A percentile compares a stretch with the other conserved stretches of the same genome.
phyloP scores from a whole-genome alignment of 92 coral and sea anemone genomes.

The Palythoa grandiflora region DNA sequence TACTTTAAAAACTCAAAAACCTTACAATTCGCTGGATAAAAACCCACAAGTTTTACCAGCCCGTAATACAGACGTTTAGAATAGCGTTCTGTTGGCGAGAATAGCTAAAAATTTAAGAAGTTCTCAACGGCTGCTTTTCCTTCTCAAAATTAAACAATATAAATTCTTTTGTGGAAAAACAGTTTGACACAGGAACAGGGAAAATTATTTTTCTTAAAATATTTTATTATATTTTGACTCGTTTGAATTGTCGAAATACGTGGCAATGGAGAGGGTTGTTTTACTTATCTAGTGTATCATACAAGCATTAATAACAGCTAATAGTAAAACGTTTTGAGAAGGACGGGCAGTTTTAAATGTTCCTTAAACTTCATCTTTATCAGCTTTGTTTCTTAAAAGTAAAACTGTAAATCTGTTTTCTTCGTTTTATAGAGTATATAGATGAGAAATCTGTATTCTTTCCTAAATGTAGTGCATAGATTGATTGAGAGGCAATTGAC shows the following conservation, averaged over 20 bases:
- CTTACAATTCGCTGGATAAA: conserved; percentile 9
- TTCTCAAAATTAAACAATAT: conserved; percentile 13
- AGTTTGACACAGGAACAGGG: background rate
- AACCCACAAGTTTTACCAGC: conserved; percentile 25
- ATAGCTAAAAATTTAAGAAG: background rate
- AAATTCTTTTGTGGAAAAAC: background rate
- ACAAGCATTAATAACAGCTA: background rate
- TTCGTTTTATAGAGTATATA: background rate
- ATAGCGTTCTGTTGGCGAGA: background rate
- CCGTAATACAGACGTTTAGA: conserved; percentile 46
- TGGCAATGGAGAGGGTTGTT: background rate
- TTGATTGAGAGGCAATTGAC: background rate
- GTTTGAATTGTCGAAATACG: background rate
- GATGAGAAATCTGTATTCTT: background rate
- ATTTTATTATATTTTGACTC: conserved; percentile 6
- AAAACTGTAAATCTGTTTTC: background rate
- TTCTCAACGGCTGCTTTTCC: conserved; percentile 22
- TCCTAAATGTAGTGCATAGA: background rate
- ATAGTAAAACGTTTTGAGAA: conserved; percentile 23
- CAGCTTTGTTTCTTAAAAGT: background rate
- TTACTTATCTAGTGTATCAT: background rate
- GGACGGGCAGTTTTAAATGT: conserved; percentile 16
- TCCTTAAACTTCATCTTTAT: background rate
- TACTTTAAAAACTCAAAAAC: conserved; percentile 24
- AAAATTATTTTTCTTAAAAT: conserved; percentile 17